Evolutionary conservation across 2,888 invertebrate genomes (phyloP), one percentile per base, ranked within the genome.

Genomic region (Lasioglossum malachurum): DNA sequence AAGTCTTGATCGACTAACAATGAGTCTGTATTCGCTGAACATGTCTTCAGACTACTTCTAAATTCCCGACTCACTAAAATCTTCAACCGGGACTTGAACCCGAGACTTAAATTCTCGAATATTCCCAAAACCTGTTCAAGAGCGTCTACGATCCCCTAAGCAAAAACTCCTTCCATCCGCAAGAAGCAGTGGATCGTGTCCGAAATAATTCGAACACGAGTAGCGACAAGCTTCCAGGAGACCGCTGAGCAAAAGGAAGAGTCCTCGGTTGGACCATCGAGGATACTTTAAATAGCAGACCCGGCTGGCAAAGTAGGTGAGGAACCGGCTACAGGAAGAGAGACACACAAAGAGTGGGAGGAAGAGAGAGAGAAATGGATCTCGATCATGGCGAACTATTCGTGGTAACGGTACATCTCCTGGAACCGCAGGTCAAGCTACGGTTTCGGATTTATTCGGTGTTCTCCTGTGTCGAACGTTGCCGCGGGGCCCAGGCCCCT

Each of bases 341-440:
- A 49, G 7, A 71, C 8, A 46, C 72, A 89, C 71, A 85, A 81
- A 91, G 84, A 82, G 79, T 16, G 31, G 31, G 8, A 67, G 64
- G 35, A 8, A 67, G 35, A 19, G 35, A 19, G 35, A 35, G 67
- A 67, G 67, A 67, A 67, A 67, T 67, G 67, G 67, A 67, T 67
- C 85, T 82, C 78, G 82, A 83, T 89, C 91, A 83, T 80, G 85
- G 80, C 80, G 85, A 87, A 91, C 91, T 91, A 91, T 89, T 89
- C 90, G 85, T 38, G 57, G 31, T 91, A 91, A 91, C 91, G 91
- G 91, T 90, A 90, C 23, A 75, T 79, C 72, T 49, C 64, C 84
- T 80, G 83, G 53, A 84, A 76, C 74, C 77, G 81, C 78, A 53
- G 64, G 80, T 71, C 82, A 73, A 60, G 76, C 74, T 83, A 82